Evolutionary conservation across 2,797 vertebrate genomes (phyloP), one percentile per base, ranked within the genome.

Genomic region (Huso huso): DNA sequence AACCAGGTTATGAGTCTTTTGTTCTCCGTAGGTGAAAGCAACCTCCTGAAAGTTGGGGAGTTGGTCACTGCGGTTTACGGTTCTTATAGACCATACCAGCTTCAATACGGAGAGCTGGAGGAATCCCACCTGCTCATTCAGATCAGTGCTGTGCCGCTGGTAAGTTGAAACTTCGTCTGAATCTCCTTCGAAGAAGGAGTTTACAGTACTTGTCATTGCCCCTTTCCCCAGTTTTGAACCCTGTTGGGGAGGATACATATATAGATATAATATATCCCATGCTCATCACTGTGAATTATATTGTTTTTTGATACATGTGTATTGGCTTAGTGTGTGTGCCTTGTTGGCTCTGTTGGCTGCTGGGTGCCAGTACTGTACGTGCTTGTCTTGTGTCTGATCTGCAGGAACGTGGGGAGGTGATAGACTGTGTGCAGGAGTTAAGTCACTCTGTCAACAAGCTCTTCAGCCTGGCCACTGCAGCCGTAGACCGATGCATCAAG

Each of bases 371-470:
- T 73, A 13, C n/a, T 69, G 66, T 69, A 63, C 5, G 37, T 37
- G 37, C 4, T 37, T 37, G 37, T 37, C 37, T 37, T 69, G 66
- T 69, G 65, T 37, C 8, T 6, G 65, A 1, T 66, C 61, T 75
- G 60, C 66, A 99, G 97, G 97, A 99, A 65, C 93, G 93, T 0
- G 93, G 94, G 0, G 96, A 99, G 65, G 89, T 98, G 15, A 90
- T 98, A 6, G 96, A 98, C 82, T 99, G 96, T 4, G 95, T 98
- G 59, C 93, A 96, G 74, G 97, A 99, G 72, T 88, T 99, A 78
- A 95, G 86, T 79, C 94, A 93, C 77, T 99, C 97, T 0, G 96
- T 97, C 50, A 90, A 78, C 77, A 98, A 97, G 72, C 84, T 98
- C 71, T 99, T 98, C 63, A 75, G 84, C 8, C 79, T 98, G 86